These are phyloP conservation scores for Papilio xuthus DNA, from an alignment of 1,140 invertebrate species.

Conservation along the genomic window DNA sequence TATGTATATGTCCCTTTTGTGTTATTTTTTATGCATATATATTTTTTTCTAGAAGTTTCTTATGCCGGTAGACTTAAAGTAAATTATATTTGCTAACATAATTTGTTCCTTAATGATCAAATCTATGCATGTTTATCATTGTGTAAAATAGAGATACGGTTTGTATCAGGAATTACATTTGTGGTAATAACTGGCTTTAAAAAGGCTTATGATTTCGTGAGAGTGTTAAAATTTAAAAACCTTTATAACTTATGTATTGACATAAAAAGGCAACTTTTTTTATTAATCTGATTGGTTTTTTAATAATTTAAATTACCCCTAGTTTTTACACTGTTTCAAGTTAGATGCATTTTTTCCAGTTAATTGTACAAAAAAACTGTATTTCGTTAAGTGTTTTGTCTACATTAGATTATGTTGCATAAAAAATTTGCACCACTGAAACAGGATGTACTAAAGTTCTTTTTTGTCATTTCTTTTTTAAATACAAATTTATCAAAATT, in stretches of 20 bases:
- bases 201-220: background rate
- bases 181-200: background rate
- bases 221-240: background rate
- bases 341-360: background rate
- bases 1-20: background rate
- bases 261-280: no score
- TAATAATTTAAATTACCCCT: no score
- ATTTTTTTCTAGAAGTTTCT: background rate
- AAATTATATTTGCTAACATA: slow-evolving; percentile 2
- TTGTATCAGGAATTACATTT: background rate
- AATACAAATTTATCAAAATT: background rate
- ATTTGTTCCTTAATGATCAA: slow-evolving; percentile 18
- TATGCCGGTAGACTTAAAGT: background rate
- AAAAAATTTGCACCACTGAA: background rate
- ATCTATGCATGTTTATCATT: background rate
- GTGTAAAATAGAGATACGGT: background rate
- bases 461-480: background rate
- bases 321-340: no score
- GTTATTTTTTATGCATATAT: background rate
- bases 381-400: no score
- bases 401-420: background rate
- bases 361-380: no score
- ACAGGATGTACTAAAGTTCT: background rate
- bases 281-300: no score
- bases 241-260: background rate